phyloP scores from a whole-genome alignment of 1,140 invertebrate genomes.

The Mactra quadrangularis region DNA sequence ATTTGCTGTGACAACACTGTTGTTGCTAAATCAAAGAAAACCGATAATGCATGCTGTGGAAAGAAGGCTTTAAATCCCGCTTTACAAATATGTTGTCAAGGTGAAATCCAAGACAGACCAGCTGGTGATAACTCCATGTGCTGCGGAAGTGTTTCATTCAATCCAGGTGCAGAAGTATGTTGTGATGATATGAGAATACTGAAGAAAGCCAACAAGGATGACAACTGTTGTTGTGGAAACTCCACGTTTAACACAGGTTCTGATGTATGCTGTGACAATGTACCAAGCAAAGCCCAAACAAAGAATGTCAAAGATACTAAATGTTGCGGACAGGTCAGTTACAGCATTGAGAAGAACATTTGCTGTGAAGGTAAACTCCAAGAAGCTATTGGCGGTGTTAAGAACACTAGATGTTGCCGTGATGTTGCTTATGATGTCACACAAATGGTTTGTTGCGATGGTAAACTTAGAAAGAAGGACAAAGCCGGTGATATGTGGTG shows the following conservation, averaged over 20 bases:
- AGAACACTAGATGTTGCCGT: constrained; percentile 49
- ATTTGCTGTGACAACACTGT: constrained; percentile 49
- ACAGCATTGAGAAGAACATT: constrained; percentile 35
- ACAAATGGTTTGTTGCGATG: constrained; percentile 52
- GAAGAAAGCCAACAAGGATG: constrained; percentile 48
- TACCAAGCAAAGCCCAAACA: constrained; percentile 9
- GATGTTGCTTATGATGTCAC: constrained; percentile 35
- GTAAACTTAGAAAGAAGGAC: constrained; percentile 40
- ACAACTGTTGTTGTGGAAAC: constrained; percentile 61
- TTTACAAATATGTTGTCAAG: constrained; percentile 52
- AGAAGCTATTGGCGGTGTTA: constrained; percentile 41
- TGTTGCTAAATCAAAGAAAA: constrained; percentile 42
- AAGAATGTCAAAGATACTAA: constrained; percentile 47
- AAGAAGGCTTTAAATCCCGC: constrained; percentile 49
- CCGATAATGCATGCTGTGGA: constrained; percentile 56
- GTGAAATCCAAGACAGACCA: background rate
- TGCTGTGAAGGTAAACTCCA: constrained; percentile 51
- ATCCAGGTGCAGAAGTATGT: constrained; percentile 39
- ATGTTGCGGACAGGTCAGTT: constrained; percentile 51
- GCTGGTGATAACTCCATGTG: constrained; percentile 42
- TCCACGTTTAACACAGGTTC: constrained; percentile 39
- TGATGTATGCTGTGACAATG: constrained; percentile 47
- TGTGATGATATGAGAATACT: constrained; percentile 50
- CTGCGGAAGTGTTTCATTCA: constrained; percentile 22
- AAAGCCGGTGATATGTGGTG: constrained; percentile 50